These are phyloP conservation scores for Amblyopsis rosae DNA, from an alignment of 2,113 vertebrate genomes.

Conservation along the genomic window DNA sequence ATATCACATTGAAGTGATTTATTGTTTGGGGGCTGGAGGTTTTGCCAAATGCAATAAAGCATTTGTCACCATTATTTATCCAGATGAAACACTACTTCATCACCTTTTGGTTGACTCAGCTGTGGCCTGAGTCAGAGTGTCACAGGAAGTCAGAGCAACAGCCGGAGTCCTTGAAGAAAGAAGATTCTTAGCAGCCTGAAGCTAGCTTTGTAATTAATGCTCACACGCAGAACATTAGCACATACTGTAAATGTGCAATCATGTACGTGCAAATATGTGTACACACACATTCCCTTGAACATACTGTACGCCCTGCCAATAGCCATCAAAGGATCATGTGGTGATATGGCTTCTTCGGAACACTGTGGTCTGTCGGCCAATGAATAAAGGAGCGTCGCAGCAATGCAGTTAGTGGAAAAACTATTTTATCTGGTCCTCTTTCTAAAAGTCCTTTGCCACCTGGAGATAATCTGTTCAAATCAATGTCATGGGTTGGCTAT, in stretches of 20 bases:
- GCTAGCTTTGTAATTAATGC: conserved; percentile 36
- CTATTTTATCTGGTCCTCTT: too few species aligned
- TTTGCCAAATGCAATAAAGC: conserved; percentile 9
- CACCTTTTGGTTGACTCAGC: conserved; percentile 64
- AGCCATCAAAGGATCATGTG: conserved; percentile 25
- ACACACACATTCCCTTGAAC: not conserved
- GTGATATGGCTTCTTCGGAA: conserved; percentile 29
- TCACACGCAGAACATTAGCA: not conserved
- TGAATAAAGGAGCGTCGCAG: conserved; percentile 22
- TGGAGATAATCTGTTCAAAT: too few species aligned
- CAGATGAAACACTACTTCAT: conserved; percentile 54
- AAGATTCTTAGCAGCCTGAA: conserved; percentile 27
- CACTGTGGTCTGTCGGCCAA: conserved; percentile 38
- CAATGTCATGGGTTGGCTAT: too few species aligned
- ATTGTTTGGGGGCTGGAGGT: conserved; percentile 4
- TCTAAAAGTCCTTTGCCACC: too few species aligned
- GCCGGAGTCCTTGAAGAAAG: conserved; percentile 31
- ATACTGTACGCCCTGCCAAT: conserved; percentile 1
- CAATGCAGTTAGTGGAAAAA: conserved; percentile 8
- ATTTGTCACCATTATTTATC: conserved; percentile 20
- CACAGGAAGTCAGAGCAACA: conserved; percentile 31
- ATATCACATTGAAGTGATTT: conserved; percentile 11
- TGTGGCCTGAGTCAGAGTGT: conserved; percentile 41
- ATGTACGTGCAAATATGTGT: conserved; percentile 9
- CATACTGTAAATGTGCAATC: not conserved